phyloP scores from a whole-genome alignment of 2,797 vertebrate genomes.

The Sebastes ruberrimus region DNA sequence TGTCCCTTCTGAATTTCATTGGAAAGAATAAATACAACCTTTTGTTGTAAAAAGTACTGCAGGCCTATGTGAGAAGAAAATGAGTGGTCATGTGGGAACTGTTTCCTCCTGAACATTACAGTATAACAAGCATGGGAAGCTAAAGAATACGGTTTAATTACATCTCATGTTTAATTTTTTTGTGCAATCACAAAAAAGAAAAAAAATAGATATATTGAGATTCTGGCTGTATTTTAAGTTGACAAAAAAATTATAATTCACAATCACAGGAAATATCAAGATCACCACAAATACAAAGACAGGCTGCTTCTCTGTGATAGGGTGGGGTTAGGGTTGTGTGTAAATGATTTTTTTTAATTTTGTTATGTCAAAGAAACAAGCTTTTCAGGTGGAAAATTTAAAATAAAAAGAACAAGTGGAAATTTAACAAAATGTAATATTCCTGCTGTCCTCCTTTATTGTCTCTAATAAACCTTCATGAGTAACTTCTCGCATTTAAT shows the following conservation, averaged over 20 bases:
- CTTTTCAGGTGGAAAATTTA: background rate
- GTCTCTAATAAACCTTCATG: background rate
- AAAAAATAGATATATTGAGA: too few relatives aligned
- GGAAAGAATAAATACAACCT: background rate
- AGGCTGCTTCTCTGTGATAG: background rate
- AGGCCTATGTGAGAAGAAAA: background rate
- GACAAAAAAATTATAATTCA: background rate
- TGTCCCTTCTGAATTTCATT: background rate
- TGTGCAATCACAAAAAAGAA: too few relatives aligned
- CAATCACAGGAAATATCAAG: background rate
- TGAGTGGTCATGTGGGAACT: too few relatives aligned
- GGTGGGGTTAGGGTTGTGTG: too few relatives aligned
- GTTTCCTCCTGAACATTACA: too few relatives aligned
- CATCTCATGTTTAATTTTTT: too few relatives aligned
- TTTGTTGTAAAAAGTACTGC: background rate
- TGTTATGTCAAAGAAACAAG: background rate
- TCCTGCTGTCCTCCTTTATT: background rate
- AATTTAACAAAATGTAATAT: background rate
- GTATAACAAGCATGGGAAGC: background rate
- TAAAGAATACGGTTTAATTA: background rate
- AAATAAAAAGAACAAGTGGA: background rate
- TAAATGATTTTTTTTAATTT: too few relatives aligned
- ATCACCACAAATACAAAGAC: background rate
- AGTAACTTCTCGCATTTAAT: background rate
- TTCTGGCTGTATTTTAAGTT: background rate